These are phyloP conservation scores for Leptobrachium ailaonicum DNA, from an alignment of 2,113 vertebrate genomes.

Conservation along the genomic window DNA sequence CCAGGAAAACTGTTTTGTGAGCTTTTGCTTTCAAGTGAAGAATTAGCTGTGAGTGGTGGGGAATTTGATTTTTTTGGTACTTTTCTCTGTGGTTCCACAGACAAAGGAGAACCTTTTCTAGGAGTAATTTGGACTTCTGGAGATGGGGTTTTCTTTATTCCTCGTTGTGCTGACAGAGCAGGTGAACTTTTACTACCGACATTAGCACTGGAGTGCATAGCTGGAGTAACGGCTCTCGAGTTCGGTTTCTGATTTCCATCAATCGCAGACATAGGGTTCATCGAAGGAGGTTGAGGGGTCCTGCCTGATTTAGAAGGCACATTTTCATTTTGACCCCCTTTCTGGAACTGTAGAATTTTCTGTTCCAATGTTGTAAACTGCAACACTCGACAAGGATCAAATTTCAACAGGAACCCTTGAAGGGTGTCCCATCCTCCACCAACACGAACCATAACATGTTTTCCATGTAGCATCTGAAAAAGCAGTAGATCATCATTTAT, in stretches of 20 bases:
- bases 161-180: slow-evolving; percentile 60
- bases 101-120: slow-evolving; percentile 23
- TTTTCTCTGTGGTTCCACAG: slow-evolving; percentile 54
- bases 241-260: slow-evolving; percentile 67
- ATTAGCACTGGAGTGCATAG: slow-evolving; percentile 29
- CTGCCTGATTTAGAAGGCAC: slow-evolving; percentile 51
- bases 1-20: slow-evolving; percentile 34
- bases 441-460: slow-evolving; percentile 98
- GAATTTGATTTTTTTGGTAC: slow-evolving; percentile 54
- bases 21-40: slow-evolving; percentile 55
- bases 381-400: slow-evolving; percentile 88
- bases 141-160: not conserved
- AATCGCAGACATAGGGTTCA: slow-evolving; percentile 88
- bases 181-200: slow-evolving; percentile 62
- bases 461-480: slow-evolving; percentile 93
- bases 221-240: slow-evolving; percentile 57
- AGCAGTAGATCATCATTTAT: not conserved
- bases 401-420: slow-evolving; percentile 90
- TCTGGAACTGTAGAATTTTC: slow-evolving; percentile 93
- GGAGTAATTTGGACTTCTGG: slow-evolving; percentile 60
- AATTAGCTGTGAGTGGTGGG: not conserved
- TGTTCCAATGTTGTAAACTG: slow-evolving; percentile 96
- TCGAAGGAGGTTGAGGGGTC: slow-evolving; percentile 71
- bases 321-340: slow-evolving; percentile 72
- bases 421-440: slow-evolving; percentile 98